phyloP scores from a whole-genome alignment of 2,113 vertebrate species.

The Empidonax traillii region DNA sequence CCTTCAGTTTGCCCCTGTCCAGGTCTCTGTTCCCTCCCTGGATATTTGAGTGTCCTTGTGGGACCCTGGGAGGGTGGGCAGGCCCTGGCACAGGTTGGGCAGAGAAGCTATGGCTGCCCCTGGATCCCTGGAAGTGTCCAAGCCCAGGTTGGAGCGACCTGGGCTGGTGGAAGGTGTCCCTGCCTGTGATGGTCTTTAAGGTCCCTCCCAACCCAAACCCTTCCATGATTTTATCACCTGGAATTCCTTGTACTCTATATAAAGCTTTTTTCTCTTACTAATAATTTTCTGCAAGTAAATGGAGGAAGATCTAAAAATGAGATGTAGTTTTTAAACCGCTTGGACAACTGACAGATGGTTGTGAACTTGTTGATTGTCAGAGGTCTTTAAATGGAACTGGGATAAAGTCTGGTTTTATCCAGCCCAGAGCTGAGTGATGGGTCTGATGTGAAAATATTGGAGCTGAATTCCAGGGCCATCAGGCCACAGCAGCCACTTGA shows the following conservation, averaged over 20 bases:
- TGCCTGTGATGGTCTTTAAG: background rate
- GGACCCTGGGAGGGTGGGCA: background rate
- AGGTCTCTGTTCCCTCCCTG: rapidly evolving
- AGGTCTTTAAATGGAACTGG: background rate
- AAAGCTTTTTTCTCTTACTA: background rate
- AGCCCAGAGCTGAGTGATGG: rapidly evolving
- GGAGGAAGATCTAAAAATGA: background rate
- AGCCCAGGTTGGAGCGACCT: background rate
- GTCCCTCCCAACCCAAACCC: too few species aligned
- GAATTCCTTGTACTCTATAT: background rate
- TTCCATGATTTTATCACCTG: background rate
- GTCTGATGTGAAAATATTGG: background rate
- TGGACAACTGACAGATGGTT: too few species aligned
- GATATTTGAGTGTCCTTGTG: background rate
- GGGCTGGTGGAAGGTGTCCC: background rate
- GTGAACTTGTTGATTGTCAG: background rate
- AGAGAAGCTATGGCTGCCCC: background rate
- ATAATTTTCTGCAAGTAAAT: background rate
- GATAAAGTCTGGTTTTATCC: background rate
- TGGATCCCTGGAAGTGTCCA: background rate
- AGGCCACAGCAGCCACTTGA: background rate
- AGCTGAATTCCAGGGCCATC: background rate
- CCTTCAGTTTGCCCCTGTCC: rapidly evolving
- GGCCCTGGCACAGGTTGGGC: rapidly evolving
- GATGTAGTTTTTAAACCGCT: background rate